Evolutionary conservation across 2,113 vertebrate genomes (phyloP), one percentile per base, ranked within the genome.

Genomic region (Lates calcarifer): DNA sequence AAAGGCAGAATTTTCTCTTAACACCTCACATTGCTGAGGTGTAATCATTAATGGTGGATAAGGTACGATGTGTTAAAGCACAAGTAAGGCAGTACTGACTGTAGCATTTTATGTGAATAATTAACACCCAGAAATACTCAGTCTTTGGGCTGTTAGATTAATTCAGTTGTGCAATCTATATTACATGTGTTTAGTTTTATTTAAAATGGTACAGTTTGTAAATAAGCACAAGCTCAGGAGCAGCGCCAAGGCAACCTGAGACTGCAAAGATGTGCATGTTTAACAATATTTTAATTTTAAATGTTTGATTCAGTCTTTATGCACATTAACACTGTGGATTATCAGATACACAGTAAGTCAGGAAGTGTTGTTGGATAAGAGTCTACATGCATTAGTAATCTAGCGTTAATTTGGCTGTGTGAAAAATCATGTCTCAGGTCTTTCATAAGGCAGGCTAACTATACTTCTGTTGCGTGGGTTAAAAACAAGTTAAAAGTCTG

Each of bases 51-150:
- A 3, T 61, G 43, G 0, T 6, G 75, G 47, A 78, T 53, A 47
- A 68, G 10, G 56, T 61, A 45, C 1, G 0, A 10, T 12, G 41
- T 66, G 47, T 81, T 35, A 35, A 74, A 47, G 12, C 41, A 31
- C 68, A 35, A 69, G n/a, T 49, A 51, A n/a, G 20, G 6, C 35
- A 18, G 10, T 24, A 24, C 28, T 3, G 26, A 55, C 37, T 41
- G 70, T 29, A 49, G 49, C 47, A 37, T 64, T 74, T 83, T 41
- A 37, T 26, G 14, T 55, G 14, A 72, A 26, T 80, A 74, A 66
- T 61, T 29, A 60, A 12, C 20, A 35, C 31, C 24, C 20, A 24
- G 45, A 62, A 65, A 65, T 26, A 11, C 29, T 55, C 28, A 26
- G 17, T 47, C 35, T 62, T 49, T 47, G 24, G 28, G 28, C 12